phyloP scores from a whole-genome alignment of 2,113 vertebrate genomes.

The Coturnix japonica region DNA sequence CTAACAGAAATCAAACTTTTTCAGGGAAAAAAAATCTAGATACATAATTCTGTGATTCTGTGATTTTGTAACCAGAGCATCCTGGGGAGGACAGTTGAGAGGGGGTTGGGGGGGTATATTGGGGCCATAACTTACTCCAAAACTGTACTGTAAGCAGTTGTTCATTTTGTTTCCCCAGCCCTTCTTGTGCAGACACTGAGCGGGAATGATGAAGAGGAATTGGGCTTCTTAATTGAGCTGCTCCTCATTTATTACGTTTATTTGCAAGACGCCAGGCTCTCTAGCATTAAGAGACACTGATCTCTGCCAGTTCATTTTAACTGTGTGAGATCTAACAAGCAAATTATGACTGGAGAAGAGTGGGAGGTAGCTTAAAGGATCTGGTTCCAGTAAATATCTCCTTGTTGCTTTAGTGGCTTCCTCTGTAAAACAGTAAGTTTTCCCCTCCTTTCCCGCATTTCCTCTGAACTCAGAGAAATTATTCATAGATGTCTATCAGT shows the following conservation, averaged over 20 bases:
- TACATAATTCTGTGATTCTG: accelerated
- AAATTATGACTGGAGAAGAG: background rate
- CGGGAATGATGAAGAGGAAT: background rate
- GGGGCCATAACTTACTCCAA: background rate
- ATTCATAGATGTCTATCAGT: background rate
- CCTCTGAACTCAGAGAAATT: background rate
- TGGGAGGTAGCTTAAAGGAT: background rate
- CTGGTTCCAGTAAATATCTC: background rate
- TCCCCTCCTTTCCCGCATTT: background rate
- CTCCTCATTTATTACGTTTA: background rate
- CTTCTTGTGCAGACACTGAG: background rate
- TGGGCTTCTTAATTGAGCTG: background rate
- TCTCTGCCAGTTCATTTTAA: background rate
- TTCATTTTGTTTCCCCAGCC: background rate
- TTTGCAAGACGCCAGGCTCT: background rate
- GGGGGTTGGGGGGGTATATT: accelerated
- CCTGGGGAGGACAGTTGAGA: background rate
- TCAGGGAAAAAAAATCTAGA: background rate
- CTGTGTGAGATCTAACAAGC: background rate
- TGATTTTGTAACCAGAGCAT: background rate
- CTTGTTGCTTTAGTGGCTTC: background rate
- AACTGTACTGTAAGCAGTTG: accelerated
- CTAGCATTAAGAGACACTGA: background rate
- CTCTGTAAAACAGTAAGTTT: background rate
- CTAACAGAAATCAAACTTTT: background rate